A percentile compares a stretch with the other conserved stretches of the same genome.
Evolutionary conservation across 92 coral and sea anemone genomes (phyloP).

Genomic region (Scolanthus callimorphus): DNA sequence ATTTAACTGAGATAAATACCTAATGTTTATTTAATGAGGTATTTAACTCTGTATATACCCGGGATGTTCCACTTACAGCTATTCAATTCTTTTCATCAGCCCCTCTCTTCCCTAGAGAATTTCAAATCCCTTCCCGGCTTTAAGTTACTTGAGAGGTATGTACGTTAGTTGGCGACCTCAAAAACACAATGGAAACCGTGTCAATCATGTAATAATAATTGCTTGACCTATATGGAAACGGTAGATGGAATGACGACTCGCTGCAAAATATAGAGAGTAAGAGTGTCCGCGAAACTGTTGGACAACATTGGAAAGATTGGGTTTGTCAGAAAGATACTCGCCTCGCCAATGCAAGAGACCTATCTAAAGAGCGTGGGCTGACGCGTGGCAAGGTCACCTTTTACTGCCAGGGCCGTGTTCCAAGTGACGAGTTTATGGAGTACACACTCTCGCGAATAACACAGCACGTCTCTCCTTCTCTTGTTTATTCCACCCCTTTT

Average conservation of each 20-base stretch:
- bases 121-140: no score
- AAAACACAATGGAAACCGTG: conserved; percentile 9
- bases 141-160: no score
- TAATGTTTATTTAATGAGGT: no score
- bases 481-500: conserved; percentile 9
- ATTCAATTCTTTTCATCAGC: no score
- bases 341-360: conserved; percentile 17
- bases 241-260: no score
- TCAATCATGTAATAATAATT: no score
- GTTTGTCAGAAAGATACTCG: conserved; percentile 19
- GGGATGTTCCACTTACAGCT: no score
- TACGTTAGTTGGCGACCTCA: no score
- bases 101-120: no score
- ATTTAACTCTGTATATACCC: no score
- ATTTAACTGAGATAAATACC: no score
- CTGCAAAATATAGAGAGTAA: conserved; percentile 3
- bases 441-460: conserved; percentile 10
- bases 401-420: conserved; percentile 22
- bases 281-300: no score
- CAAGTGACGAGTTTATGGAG: conserved; percentile 20
- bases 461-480: background rate
- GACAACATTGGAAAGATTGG: conserved; percentile 12
- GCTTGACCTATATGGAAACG: conserved; percentile 30
- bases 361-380: conserved; percentile 36
- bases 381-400: conserved; percentile 46